These are phyloP conservation scores for Mycetomoellerius zeteki DNA, from an alignment of 1,140 invertebrate species.

Conservation along the genomic window DNA sequence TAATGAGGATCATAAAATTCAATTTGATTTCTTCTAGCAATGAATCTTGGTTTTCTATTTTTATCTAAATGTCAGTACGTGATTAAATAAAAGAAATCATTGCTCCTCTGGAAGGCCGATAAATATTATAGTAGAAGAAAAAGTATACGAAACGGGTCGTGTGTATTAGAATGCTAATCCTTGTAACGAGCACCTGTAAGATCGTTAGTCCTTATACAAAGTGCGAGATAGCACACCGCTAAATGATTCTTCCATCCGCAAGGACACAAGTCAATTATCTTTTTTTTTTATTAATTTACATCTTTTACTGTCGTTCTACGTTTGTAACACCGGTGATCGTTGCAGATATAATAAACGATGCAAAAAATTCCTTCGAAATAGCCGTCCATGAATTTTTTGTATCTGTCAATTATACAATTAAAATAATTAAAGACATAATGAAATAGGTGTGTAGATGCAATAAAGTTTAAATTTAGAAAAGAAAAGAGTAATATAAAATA, in stretches of 20 bases:
- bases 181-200: slow-evolving; percentile 43
- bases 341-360: slow-evolving; percentile 30
- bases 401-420: neutral
- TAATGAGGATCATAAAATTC: slow-evolving; percentile 5
- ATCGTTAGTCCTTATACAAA: slow-evolving; percentile 43
- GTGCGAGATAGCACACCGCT: slow-evolving; percentile 32
- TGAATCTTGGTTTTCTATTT: slow-evolving; percentile 28
- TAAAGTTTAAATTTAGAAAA: neutral
- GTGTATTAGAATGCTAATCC: slow-evolving; percentile 47
- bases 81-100: slow-evolving; percentile 7
- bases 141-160: slow-evolving; percentile 18
- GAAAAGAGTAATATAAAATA: neutral
- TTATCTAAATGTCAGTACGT: slow-evolving; percentile 19
- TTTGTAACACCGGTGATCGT: slow-evolving; percentile 26
- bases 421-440: neutral
- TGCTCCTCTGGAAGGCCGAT: slow-evolving; percentile 7
- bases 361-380: slow-evolving; percentile 24
- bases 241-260: slow-evolving; percentile 55
- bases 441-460: neutral
- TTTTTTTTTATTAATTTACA: slow-evolving; percentile 32
- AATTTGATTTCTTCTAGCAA: slow-evolving; percentile 8
- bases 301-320: slow-evolving; percentile 20
- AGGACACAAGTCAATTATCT: slow-evolving; percentile 57
- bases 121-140: neutral
- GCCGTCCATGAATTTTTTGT: slow-evolving; percentile 30